Conservation (phyloP, 2,888 invertebrate genomes). For the Dicranocentrus wangi region DNA sequence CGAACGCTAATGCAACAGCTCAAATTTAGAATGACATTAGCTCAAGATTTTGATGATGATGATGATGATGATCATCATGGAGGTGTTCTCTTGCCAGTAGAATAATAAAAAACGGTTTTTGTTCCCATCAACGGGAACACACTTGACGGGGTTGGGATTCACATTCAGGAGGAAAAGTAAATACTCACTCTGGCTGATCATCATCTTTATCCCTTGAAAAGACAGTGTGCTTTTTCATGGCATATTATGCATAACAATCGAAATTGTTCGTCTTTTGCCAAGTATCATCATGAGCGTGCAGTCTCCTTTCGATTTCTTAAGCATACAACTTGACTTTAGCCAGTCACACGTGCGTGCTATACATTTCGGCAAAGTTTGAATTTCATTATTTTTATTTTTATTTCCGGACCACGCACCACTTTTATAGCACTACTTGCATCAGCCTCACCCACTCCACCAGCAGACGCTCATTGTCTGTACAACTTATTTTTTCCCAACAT, state of each 20-base stretch:
- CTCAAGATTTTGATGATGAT: no score
- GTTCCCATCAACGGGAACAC: not conserved
- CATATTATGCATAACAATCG: no score
- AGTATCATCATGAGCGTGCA: not conserved
- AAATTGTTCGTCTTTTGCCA: no score
- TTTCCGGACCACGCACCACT: constrained; percentile 47
- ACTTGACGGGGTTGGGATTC: not conserved
- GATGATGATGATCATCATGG: no score
- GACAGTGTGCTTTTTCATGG: no score
- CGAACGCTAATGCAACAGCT: no score
- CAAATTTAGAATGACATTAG: no score
- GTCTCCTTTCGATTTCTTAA: no score
- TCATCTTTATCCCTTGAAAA: constrained; percentile 3
- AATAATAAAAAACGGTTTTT: not conserved
- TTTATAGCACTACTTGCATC: not conserved
- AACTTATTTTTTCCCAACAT: not conserved
- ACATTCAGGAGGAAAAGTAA: not conserved
- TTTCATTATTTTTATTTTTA: constrained; percentile 30
- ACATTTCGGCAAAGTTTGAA: constrained; percentile 10
- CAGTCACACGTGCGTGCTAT: constrained; percentile 20
- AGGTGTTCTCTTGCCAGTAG: not conserved
- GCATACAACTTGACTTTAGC: no score
- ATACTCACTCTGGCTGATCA: not conserved
- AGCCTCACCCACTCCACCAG: constrained; percentile 41
- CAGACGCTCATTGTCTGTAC: constrained; percentile 20